Evolutionary conservation across 1,140 invertebrate species (phyloP).

Genomic region (Drosophila albomicans): DNA sequence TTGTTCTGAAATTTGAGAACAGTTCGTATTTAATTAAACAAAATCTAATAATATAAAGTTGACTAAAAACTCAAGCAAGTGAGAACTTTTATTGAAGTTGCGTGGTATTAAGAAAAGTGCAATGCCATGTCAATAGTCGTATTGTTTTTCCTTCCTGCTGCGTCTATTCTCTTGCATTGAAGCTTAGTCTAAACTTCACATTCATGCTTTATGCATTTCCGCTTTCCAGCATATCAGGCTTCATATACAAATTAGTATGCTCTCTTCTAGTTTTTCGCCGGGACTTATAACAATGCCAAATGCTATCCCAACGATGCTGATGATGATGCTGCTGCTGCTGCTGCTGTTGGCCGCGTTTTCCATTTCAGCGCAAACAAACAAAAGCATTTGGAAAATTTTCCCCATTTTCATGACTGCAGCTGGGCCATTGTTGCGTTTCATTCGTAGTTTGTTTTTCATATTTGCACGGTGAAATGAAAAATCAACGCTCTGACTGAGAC

Average conservation of each 20-base stretch:
- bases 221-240: constrained; percentile 10
- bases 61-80: neutral
- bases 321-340: constrained; percentile 23
- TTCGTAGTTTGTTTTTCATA: constrained; percentile 76
- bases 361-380: constrained; percentile 77
- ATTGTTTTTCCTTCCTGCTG: neutral
- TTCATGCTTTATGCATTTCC: constrained; percentile 22
- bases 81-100: neutral
- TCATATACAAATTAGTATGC: constrained; percentile 44
- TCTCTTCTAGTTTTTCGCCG: constrained; percentile 13
- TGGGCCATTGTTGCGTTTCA: constrained; percentile 37
- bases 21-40: too few relatives aligned
- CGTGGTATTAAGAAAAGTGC: neutral
- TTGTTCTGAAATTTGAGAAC: too few relatives aligned
- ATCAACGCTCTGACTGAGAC: constrained; percentile 63
- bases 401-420: constrained; percentile 22
- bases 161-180: too few relatives aligned
- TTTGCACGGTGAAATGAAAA: constrained; percentile 78
- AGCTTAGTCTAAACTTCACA: neutral
- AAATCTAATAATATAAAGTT: neutral
- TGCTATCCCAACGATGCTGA: neutral
- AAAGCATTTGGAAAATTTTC: constrained; percentile 70
- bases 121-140: neutral
- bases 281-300: constrained; percentile 56
- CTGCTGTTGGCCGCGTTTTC: constrained; percentile 56